Conservation (phyloP, 2,113 vertebrate species). For the Suncus etruscus region DNA sequence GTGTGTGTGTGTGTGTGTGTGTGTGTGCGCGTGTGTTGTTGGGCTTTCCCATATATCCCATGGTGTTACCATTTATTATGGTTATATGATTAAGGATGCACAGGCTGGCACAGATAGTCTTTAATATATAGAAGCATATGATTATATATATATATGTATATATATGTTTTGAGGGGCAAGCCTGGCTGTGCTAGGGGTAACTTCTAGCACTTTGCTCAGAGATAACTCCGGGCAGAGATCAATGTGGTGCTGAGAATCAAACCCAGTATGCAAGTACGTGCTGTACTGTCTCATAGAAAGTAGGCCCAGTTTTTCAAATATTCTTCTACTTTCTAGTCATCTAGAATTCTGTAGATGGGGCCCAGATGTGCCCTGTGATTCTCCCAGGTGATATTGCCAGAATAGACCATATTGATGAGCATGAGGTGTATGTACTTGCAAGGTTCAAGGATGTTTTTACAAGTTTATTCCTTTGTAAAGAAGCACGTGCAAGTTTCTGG, state of each 20-base stretch:
- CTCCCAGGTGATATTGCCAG: not conserved
- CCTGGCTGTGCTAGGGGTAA: too few relatives aligned
- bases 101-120: too few relatives aligned
- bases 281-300: not conserved
- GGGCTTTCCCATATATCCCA: not conserved
- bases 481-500: not conserved
- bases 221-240: too few relatives aligned
- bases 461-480: not conserved
- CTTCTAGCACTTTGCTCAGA: too few relatives aligned
- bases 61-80: not conserved
- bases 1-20: not conserved
- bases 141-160: too few relatives aligned
- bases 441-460: not conserved
- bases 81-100: not conserved
- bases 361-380: not conserved
- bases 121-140: too few relatives aligned
- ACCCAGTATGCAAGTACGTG: not conserved
- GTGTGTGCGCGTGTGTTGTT: fast-evolving
- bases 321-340: not conserved
- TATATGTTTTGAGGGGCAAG: too few relatives aligned
- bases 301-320: too few relatives aligned
- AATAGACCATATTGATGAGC: not conserved
- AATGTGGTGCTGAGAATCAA: not conserved
- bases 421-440: not conserved
- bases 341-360: not conserved